Evolutionary conservation across 2,888 invertebrate species (phyloP).

Genomic region (Meliscaeva auricollis): DNA sequence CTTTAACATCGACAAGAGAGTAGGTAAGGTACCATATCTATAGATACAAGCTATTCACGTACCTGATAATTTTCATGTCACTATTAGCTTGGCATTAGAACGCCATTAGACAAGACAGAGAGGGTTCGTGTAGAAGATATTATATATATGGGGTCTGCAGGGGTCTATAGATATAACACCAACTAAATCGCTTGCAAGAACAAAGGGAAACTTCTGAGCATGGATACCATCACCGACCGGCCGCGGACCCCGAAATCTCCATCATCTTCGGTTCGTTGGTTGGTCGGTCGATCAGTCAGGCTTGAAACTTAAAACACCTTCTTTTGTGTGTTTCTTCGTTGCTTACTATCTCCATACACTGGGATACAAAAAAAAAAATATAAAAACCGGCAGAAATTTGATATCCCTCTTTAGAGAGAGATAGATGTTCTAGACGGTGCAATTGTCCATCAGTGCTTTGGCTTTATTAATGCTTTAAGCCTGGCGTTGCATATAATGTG

Average conservation of each 20-base stretch:
- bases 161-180: slow-evolving; percentile 40
- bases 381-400: slow-evolving; percentile 45
- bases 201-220: slow-evolving; percentile 42
- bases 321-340: slow-evolving; percentile 29
- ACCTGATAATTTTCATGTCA: slow-evolving; percentile 74
- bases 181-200: slow-evolving; percentile 18
- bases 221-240: not conserved
- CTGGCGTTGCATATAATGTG: slow-evolving; percentile 37
- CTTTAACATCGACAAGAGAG: not conserved
- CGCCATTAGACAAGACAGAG: slow-evolving; percentile 65
- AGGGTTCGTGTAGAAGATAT: slow-evolving; percentile 17
- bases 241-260: not conserved
- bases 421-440: slow-evolving; percentile 27
- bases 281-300: not conserved
- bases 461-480: slow-evolving; percentile 36
- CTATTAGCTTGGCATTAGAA: slow-evolving; percentile 74
- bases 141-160: not conserved
- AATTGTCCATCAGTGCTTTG: slow-evolving; percentile 65
- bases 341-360: not conserved
- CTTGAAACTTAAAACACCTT: slow-evolving; percentile 49
- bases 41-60: slow-evolving; percentile 45
- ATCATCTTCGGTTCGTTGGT: not conserved
- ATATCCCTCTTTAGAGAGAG: slow-evolving; percentile 29
- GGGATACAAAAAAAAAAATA: slow-evolving; percentile 14
- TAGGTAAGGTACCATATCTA: no score